Conservation (phyloP, 1,140 invertebrate genomes). For the Ceratitis capitata region DNA sequence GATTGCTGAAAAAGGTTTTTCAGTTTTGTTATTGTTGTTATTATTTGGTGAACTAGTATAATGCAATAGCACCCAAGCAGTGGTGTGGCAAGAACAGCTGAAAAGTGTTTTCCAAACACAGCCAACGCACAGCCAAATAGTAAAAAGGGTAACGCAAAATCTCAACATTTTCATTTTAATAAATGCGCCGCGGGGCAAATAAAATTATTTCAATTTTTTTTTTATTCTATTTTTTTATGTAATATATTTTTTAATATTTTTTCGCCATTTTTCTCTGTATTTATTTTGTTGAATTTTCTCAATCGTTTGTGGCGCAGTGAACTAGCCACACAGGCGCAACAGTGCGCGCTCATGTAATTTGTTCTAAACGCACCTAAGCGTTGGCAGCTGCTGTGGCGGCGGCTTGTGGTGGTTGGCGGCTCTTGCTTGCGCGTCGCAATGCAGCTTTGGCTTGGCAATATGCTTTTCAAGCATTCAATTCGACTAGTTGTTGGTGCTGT, state of each 20-base stretch:
- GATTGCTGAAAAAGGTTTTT: neutral
- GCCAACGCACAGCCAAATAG: neutral
- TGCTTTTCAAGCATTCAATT: neutral
- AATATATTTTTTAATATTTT: too few species aligned
- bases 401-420: neutral
- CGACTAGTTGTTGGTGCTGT: neutral
- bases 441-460: neutral
- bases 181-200: constrained; percentile 3
- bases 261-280: neutral
- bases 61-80: neutral
- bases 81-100: neutral
- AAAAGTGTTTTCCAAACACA: neutral
- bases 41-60: too few species aligned
- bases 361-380: constrained; percentile 34
- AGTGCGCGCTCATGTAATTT: constrained; percentile 16
- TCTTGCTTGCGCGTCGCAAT: too few species aligned
- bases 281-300: neutral
- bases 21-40: neutral
- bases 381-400: neutral
- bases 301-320: neutral
- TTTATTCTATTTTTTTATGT: too few species aligned
- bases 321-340: neutral
- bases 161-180: neutral
- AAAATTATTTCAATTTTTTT: too few species aligned
- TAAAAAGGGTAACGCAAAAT: neutral